Conservation (phyloP, 2,113 vertebrate species). For the Beaufortia kweichowensis region DNA sequence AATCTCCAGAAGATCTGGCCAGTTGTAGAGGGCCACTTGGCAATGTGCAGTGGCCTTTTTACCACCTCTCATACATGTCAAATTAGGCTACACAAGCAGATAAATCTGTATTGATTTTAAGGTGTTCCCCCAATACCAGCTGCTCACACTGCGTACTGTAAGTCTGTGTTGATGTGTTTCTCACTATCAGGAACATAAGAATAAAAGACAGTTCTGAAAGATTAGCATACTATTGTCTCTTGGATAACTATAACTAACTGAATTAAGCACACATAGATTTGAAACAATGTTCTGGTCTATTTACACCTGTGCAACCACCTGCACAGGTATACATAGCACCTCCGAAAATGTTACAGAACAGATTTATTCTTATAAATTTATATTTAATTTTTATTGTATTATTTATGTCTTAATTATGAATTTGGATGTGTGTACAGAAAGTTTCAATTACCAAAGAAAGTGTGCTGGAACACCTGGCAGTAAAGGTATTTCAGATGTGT, state of each 20-base stretch:
- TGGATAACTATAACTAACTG: background rate
- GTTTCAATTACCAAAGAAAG: no score
- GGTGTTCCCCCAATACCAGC: conserved; percentile 7
- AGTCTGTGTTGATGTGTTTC: background rate
- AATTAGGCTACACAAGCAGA: conserved; percentile 26
- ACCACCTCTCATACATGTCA: conserved; percentile 31
- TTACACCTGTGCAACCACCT: no score
- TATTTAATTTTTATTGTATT: no score
- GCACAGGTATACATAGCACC: no score
- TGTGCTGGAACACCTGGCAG: no score
- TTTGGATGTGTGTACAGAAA: no score
- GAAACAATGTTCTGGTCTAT: background rate
- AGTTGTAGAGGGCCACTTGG: conserved; percentile 33
- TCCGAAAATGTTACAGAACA: no score
- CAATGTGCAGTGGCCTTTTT: conserved; percentile 33
- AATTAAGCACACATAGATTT: background rate
- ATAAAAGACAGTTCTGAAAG: background rate
- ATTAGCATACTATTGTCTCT: background rate
- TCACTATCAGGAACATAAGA: background rate
- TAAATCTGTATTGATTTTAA: conserved; percentile 38
- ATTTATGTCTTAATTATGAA: no score
- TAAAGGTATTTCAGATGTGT: no score
- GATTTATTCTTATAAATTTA: no score
- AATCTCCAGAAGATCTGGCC: conserved; percentile 47
- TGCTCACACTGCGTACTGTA: conserved; percentile 18